Base-by-base conservation (phyloP, 1,140 invertebrate species). In the Lycorma delicatula region DNA sequence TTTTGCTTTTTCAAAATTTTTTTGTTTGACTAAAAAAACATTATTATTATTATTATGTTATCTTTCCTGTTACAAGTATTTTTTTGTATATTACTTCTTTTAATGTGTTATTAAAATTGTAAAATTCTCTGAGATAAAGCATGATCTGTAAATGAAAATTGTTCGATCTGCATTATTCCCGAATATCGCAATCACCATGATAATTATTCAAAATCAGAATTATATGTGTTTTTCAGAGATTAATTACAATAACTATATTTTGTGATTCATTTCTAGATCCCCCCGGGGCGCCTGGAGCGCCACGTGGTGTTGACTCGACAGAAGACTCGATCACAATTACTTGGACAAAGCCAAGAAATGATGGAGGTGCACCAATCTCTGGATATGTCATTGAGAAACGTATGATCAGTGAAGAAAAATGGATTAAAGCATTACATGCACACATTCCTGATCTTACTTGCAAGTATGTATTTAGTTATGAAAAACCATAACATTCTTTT, bases 371-470 rank as follows among this genome's bases (percentile, higher is more conserved):
- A 47, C 89, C 89, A 1, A 91, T 96, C 64, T 89, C 85, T 2
- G 89, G 91, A 4, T 97, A 97, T 67, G 76, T 96, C 2, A 82
- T 99, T 63, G 96, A 99, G 71, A 98, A 97, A 76, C 79, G 89
- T 44, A 72, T 91, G 12, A 80, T 90, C 44, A 89, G 85, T 44
- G 91, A 93, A 70, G 87, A 91, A 56, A 91, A 91, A 69, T 95
- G 92, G 91, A 90, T 84, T 2, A 93, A 92, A 71, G 89, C 91
- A 16, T 84, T 84, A 11, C 91, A 91, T 67, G 81, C 87, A 20
- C 75, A 86, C 63, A 82, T 93, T 63, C 84, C 85, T 54, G 90
- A 93, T 64, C 80, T 87, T 1, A 86, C 81, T 3, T 84, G 86
- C 67, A 89, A 83, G 76, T 77, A 66, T 61, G 60, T 57, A 27